Evolutionary conservation across 2,113 vertebrate genomes (phyloP).

Genomic region (Sphyrna mokarran): DNA sequence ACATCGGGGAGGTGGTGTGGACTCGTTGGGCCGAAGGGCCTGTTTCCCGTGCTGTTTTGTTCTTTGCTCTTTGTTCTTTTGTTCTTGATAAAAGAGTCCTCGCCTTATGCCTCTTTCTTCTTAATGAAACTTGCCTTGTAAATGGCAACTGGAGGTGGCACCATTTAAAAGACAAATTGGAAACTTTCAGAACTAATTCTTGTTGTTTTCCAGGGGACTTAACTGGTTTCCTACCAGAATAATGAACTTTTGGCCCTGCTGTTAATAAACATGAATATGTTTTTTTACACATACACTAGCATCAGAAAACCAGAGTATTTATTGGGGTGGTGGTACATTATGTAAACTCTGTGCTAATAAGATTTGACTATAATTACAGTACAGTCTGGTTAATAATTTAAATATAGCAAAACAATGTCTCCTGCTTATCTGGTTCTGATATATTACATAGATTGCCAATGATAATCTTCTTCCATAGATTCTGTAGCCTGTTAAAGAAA

Average conservation of each 20-base stretch:
- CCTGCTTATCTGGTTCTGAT: neutral
- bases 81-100: neutral
- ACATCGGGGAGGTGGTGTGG: too few relatives aligned
- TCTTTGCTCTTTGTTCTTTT: too few relatives aligned
- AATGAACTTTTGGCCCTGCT: neutral
- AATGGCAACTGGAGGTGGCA: neutral
- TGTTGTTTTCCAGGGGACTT: neutral
- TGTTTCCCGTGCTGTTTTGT: too few relatives aligned
- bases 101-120: neutral
- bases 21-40: too few relatives aligned
- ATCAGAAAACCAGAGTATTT: neutral
- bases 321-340: too few relatives aligned
- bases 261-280: neutral
- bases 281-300: neutral
- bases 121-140: neutral
- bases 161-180: neutral
- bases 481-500: neutral
- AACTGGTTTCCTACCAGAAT: neutral
- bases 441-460: neutral
- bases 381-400: neutral
- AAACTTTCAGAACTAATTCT: neutral
- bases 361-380: neutral
- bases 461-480: neutral
- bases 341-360: neutral
- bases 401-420: neutral